Evolutionary conservation across 2,888 invertebrate genomes (phyloP), one percentile per base, ranked within the genome.

Genomic region (Cosmopolites sordidus): DNA sequence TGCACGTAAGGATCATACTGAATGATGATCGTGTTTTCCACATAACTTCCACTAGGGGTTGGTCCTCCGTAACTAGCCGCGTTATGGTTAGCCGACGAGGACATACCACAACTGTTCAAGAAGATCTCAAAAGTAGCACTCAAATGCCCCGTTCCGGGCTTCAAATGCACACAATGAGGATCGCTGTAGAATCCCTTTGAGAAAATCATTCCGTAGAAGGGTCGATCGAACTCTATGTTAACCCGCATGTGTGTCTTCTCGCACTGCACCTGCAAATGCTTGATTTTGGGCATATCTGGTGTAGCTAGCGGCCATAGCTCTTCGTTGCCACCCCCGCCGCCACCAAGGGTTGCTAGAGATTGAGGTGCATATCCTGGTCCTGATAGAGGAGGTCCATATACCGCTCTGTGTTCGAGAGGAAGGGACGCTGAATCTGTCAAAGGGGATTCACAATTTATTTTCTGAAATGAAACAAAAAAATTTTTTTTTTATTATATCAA

Each of bases 161-260:
- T 92, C 58, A 94, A 76, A 69, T 94, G 93, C 62, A 94, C 92
- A 72, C 94, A 94, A 68, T 92, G 91, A 1, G 87, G 80, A 69
- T 94, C 93, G 69, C 91, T 91, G 76, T 92, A 92, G 78, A 89
- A 91, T 52, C 91, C 94, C 75, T 94, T 94, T 57, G 92, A 92
- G 78, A 94, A 94, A 69, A 94, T 93, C 89, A 94, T 92, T 22
- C 94, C 94, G 72, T 93, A 92, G 77, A 94, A 94, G 11, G 94
- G 93, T 43, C 93, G 82, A 73, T 94, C 94, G 76, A 94, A 95
- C 73, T 93, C 93, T 66, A 95, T 91, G 74, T 92, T 92, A 50
- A 94, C 94, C 47, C 93, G 81, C 93, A 94, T 94, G 72, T 92
- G 91, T 43, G 93, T 92, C 75, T 94, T 94, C 75, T 94, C 94